phyloP scores from a whole-genome alignment of 2,888 invertebrate genomes.

The Diaprepes abbreviatus region DNA sequence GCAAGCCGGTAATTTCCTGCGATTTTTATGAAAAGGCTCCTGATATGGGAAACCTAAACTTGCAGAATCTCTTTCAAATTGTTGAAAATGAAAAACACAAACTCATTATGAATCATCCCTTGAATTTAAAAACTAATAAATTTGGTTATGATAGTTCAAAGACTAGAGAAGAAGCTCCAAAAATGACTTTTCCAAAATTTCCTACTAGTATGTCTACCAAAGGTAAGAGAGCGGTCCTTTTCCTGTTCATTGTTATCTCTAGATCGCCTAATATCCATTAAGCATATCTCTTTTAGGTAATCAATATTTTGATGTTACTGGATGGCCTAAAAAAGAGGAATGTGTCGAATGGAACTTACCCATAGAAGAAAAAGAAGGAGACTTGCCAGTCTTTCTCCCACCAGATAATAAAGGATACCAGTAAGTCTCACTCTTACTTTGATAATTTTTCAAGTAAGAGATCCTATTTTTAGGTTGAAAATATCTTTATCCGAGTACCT shows the following conservation, averaged over 20 bases:
- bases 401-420: conserved; percentile 84
- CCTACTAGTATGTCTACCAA: conserved; percentile 70
- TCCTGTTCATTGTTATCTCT: too few relatives aligned
- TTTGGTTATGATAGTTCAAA: conserved; percentile 19
- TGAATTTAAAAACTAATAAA: background rate
- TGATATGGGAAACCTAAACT: conserved; percentile 67
- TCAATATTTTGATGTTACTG: conserved; percentile 71
- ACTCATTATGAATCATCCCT: conserved; percentile 60
- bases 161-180: conserved; percentile 49
- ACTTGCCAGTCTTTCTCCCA: conserved; percentile 79
- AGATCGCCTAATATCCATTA: too few relatives aligned
- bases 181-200: conserved; percentile 64
- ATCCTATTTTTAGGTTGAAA: conserved; percentile 65
- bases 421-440: conserved; percentile 67
- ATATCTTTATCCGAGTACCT: conserved; percentile 74
- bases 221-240: too few relatives aligned
- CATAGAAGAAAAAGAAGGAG: conserved; percentile 68
- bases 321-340: conserved; percentile 71
- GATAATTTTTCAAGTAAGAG: background rate
- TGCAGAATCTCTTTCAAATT: conserved; percentile 68
- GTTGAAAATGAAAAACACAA: conserved; percentile 70
- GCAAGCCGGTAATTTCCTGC: conserved; percentile 64
- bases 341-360: conserved; percentile 68
- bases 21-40: conserved; percentile 66
- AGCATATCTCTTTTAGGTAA: conserved; percentile 27